Evolutionary conservation across 2,797 vertebrate genomes (phyloP).

Genomic region (Hapalemur alaotrensis): DNA sequence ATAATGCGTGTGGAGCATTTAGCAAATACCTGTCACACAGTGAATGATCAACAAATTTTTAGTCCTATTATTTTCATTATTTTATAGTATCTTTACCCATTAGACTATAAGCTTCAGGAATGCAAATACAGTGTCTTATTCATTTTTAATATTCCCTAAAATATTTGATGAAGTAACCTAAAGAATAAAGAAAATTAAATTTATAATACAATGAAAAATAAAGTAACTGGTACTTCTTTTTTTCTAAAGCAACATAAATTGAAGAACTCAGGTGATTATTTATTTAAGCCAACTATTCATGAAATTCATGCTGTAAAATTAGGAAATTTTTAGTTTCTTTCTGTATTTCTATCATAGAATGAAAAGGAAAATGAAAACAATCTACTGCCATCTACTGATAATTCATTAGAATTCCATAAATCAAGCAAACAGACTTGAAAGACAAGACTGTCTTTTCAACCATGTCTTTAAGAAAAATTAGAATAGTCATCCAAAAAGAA

Average conservation of each 20-base stretch:
- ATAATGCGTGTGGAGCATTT: neutral
- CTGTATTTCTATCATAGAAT: neutral
- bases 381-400: constrained; percentile 62
- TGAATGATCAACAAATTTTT: neutral
- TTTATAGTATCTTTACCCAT: neutral
- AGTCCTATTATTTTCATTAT: constrained; percentile 22
- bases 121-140: neutral
- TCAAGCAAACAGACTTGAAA: neutral
- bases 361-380: constrained; percentile 34
- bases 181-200: constrained; percentile 17
- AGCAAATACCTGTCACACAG: neutral
- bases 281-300: constrained; percentile 44
- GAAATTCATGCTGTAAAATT: neutral
- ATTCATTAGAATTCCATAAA: constrained; percentile 28
- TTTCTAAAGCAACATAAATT: neutral
- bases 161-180: neutral
- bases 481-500: neutral
- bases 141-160: neutral
- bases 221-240: constrained; percentile 1
- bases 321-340: neutral
- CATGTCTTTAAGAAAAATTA: neutral
- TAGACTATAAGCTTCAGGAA: neutral
- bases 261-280: neutral
- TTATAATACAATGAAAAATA: neutral
- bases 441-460: constrained; percentile 10